Evolutionary conservation across 2,113 vertebrate genomes (phyloP).

Genomic region (Microcebus griseorufus): DNA sequence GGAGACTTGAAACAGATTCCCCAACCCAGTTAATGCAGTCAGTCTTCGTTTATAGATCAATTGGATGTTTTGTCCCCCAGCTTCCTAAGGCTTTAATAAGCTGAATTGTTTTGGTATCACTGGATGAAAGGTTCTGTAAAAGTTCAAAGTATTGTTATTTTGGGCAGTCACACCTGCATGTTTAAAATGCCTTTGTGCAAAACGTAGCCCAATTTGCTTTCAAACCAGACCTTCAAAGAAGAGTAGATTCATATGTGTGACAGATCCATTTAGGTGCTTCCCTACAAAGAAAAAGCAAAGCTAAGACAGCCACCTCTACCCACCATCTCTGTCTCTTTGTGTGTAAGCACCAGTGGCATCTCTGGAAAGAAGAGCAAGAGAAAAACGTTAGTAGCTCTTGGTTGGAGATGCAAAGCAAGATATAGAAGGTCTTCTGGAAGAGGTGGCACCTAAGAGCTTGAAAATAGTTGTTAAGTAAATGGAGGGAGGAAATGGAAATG

Average conservation of each 20-base stretch:
- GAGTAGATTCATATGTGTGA: neutral
- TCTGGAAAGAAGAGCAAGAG: neutral
- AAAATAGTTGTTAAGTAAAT: neutral
- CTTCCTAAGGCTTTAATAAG: slow-evolving; percentile 14
- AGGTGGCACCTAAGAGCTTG: neutral
- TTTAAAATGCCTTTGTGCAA: slow-evolving; percentile 52
- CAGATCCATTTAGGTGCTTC: slow-evolving; percentile 24
- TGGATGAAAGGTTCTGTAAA: slow-evolving; percentile 52
- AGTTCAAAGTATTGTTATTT: slow-evolving; percentile 69
- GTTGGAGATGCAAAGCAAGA: neutral
- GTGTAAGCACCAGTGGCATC: neutral
- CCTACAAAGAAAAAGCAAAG: neutral
- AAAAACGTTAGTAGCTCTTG: neutral
- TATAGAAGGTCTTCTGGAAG: neutral
- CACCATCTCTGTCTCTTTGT: neutral
- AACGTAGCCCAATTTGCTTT: slow-evolving; percentile 38
- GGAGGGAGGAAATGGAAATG: neutral
- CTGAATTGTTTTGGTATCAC: slow-evolving; percentile 60
- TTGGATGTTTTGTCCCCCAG: slow-evolving; percentile 40
- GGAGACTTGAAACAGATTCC: neutral
- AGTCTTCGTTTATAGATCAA: neutral
- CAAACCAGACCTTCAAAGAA: slow-evolving; percentile 56
- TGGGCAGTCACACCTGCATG: slow-evolving; percentile 18
- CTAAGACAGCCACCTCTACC: neutral
- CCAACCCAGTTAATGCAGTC: neutral